phyloP scores from a whole-genome alignment of 2,888 invertebrate species.

The Mesorhabditis spiculigera region DNA sequence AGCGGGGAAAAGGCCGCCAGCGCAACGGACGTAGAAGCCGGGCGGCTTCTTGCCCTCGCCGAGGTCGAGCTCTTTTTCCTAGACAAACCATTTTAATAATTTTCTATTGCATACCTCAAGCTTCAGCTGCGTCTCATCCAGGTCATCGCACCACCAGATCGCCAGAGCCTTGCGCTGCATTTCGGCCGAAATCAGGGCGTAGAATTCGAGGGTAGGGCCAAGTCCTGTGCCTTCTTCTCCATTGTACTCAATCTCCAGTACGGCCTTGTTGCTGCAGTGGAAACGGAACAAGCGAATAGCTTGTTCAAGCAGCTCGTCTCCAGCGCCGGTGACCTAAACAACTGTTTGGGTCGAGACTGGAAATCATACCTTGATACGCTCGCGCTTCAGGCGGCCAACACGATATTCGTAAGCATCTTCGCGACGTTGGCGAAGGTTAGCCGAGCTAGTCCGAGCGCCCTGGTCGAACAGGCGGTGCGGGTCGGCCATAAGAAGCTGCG shows the following conservation, averaged over 20 bases:
- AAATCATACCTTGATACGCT: conserved; percentile 82
- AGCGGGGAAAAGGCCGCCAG: conserved; percentile 88
- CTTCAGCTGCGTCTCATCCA: conserved; percentile 53
- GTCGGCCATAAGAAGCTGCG: conserved; percentile 12
- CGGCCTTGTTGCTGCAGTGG: conserved; percentile 80
- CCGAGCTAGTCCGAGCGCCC: conserved; percentile 9
- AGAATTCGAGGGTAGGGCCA: conserved; percentile 96
- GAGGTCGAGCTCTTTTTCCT: conserved; percentile 61
- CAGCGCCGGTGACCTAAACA: conserved; percentile 40
- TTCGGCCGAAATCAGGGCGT: conserved; percentile 89
- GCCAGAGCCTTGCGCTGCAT: conserved; percentile 83
- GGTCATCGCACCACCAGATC: conserved; percentile 92
- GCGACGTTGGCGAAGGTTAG: conserved; percentile 70
- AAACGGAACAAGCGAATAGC: conserved; percentile 80
- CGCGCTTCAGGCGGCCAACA: conserved; percentile 91
- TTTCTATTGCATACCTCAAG: conserved; percentile 5
- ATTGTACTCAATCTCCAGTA: conserved; percentile 65
- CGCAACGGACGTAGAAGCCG: conserved; percentile 79
- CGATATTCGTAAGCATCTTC: conserved; percentile 83
- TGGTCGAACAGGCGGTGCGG: not conserved
- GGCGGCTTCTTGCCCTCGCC: conserved; percentile 64
- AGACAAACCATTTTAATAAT: conserved; percentile 13
- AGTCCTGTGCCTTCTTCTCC: conserved; percentile 78
- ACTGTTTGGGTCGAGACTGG: not conserved
- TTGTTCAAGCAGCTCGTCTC: conserved; percentile 73